Percentiles rank a stretch among this genome's conserved stretches.
Conservation (phyloP, 2,888 invertebrate species). For the Amphipyra berbera region DNA sequence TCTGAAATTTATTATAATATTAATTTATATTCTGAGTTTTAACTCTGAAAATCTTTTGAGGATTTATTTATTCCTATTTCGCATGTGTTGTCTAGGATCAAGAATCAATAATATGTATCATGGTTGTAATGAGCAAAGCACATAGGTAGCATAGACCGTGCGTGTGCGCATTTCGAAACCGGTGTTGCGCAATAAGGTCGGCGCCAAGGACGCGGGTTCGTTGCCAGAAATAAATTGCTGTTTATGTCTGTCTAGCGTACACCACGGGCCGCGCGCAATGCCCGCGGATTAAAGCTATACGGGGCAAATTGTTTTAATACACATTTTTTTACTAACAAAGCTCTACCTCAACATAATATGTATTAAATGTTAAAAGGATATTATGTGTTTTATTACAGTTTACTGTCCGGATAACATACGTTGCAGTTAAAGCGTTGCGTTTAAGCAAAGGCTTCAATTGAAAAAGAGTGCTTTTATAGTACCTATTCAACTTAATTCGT, state of each 20-base stretch:
- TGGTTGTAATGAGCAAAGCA: slow-evolving; percentile 58
- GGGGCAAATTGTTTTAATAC: slow-evolving; percentile 1
- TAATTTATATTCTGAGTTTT: no score
- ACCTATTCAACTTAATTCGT: no score
- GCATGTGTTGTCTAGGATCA: not conserved
- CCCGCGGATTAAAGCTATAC: slow-evolving; percentile 41
- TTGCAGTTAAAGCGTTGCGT: no score
- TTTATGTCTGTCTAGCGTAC: slow-evolving; percentile 86
- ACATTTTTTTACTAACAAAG: not conserved
- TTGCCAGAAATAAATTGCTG: slow-evolving; percentile 88
- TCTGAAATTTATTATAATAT: no score
- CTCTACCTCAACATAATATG: not conserved
- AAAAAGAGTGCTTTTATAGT: no score
- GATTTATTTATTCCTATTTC: not conserved
- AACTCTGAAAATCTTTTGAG: not conserved
- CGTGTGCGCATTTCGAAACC: slow-evolving; percentile 84
- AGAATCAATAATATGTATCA: slow-evolving; percentile 44
- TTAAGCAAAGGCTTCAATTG: no score
- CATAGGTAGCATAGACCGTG: slow-evolving; percentile 69
- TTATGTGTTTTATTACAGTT: no score
- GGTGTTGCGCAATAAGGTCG: slow-evolving; percentile 90
- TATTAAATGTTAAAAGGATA: no score
- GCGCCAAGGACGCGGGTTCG: slow-evolving; percentile 88
- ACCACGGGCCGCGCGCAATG: slow-evolving; percentile 49
- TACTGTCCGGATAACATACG: no score